Evolutionary conservation across 1,140 invertebrate genomes (phyloP), one percentile per base, ranked within the genome.

Genomic region (Asobara japonica): DNA sequence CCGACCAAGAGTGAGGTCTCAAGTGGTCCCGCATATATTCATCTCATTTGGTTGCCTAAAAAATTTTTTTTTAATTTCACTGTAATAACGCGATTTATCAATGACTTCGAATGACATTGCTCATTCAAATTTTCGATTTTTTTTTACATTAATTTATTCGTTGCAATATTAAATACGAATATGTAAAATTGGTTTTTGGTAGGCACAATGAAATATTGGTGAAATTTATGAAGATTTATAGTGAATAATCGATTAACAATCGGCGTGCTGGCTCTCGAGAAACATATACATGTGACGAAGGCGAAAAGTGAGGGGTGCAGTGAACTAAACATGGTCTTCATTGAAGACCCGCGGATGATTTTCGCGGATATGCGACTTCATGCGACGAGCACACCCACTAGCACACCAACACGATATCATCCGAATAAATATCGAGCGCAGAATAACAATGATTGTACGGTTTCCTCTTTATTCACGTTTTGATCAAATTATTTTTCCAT

Each of bases 371-470:
- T 88, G 83, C 77, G 83, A 20, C 77, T 88, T 36, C 83, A 86
- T 78, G 86, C 86, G 7, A 88, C 84, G 1, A 88, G 86, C 81
- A 88, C 86, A 13, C 85, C 86, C 5, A 86, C 85, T 1, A 81
- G 72, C 61, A 87, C 82, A 4, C 83, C 82, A 0, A 84, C 79
- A 0, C 79, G 81, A 45, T 77, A 80, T 75, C 73, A 72, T 65
- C 80, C 66, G 45, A 79, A 78, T 70, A 86, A 88, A 62, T 87
- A 84, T 65, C 77, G 76, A 29, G 72, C 86, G 33, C 86, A 88
- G 65, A 88, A 88, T 62, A 88, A 88, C 68, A 87, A 88, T 71
- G 78, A 88, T 74, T 87, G 86, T 88, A 88, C 71, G 86, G 66
- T 62, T n/a, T n/a, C n/a, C n/a, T n/a, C 5, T 36, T 36, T 36